A percentile compares a stretch with the other conserved stretches of the same genome.
phyloP scores from a whole-genome alignment of 2,113 vertebrate genomes.

The Sinosuthora webbiana region DNA sequence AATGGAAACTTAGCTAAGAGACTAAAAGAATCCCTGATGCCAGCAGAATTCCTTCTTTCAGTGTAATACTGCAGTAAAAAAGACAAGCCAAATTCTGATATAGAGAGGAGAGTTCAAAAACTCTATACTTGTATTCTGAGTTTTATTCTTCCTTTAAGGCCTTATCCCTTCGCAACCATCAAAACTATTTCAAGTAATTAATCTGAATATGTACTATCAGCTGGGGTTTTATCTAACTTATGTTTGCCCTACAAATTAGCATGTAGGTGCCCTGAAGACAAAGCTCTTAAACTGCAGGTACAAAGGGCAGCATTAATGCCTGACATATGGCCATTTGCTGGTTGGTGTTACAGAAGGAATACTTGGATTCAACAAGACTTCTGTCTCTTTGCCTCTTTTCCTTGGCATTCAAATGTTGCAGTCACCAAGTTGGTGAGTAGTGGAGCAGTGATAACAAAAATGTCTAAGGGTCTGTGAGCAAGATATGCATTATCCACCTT shows the following conservation, averaged over 20 bases:
- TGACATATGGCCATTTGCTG: not conserved
- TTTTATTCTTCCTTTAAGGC: not conserved
- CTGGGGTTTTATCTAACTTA: not conserved
- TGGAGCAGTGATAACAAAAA: not conserved
- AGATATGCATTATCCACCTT: not conserved
- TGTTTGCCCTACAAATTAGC: not conserved
- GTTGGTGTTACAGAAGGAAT: not conserved
- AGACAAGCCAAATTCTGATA: constrained; percentile 16
- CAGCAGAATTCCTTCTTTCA: constrained; percentile 45
- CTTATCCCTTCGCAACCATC: not conserved
- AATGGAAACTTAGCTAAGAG: constrained; percentile 35
- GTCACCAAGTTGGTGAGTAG: not conserved
- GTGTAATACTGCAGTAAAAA: not conserved
- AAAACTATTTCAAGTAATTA: not conserved
- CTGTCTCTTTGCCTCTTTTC: not conserved
- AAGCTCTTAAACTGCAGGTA: not conserved
- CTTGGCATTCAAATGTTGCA: not conserved
- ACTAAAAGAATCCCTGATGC: constrained; percentile 26
- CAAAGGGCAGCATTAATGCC: not conserved
- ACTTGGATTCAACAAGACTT: not conserved
- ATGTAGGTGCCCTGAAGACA: not conserved
- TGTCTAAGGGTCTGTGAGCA: not conserved
- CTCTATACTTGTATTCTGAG: not conserved
- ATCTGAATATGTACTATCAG: not conserved
- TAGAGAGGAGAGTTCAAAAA: not conserved